Evolutionary conservation across 2,888 invertebrate species (phyloP).

Genomic region (Calliopum simillimum): DNA sequence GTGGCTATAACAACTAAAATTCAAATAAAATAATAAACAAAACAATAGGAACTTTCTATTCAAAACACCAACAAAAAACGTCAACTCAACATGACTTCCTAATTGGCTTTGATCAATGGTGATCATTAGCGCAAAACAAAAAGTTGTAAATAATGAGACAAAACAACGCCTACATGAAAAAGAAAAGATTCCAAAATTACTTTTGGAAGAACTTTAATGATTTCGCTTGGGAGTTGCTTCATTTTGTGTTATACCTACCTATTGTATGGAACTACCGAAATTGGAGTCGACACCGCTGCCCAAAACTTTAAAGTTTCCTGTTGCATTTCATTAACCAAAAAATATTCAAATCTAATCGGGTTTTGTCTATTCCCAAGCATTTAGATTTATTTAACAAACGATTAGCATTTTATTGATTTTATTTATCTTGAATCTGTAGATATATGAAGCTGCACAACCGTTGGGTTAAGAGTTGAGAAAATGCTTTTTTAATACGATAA

Average conservation of each 20-base stretch:
- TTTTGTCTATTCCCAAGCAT: background rate
- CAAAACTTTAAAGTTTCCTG: background rate
- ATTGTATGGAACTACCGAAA: constrained; percentile 1
- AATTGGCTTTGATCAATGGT: constrained; percentile 14
- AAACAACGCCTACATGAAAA: constrained; percentile 2
- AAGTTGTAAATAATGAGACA: background rate
- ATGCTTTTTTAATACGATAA: constrained; percentile 7
- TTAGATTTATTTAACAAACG: constrained; percentile 8
- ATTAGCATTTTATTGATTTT: constrained; percentile 25
- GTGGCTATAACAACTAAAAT: background rate
- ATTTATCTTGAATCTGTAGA: background rate
- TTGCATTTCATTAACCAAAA: background rate
- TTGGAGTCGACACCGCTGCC: background rate
- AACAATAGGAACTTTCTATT: background rate
- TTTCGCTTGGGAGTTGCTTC: background rate
- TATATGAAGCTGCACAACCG: too few species aligned
- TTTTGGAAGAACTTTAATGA: too few species aligned
- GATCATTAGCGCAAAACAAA: constrained; percentile 1
- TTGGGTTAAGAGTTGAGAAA: background rate
- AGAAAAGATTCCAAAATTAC: background rate
- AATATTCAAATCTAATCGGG: constrained; percentile 13
- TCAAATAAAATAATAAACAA: background rate
- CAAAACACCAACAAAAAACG: background rate
- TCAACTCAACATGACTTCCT: background rate
- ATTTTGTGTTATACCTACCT: background rate